A percentile compares a stretch with the other conserved stretches of the same genome.
These are phyloP conservation scores for Micromussa lordhowensis DNA, from an alignment of 92 coral and sea anemone genomes.

Conservation along the genomic window DNA sequence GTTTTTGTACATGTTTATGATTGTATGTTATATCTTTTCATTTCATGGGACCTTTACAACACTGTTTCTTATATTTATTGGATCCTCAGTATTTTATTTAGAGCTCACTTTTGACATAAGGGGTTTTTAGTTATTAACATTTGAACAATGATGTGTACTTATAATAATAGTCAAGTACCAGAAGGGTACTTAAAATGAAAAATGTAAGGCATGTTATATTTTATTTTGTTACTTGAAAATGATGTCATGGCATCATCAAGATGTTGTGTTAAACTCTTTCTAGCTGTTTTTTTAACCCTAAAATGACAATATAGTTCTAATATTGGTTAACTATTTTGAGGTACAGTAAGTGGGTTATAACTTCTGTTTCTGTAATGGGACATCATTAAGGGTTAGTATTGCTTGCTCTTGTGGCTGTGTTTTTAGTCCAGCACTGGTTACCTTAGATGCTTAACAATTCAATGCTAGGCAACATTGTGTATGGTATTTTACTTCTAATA, in stretches of 20 bases:
- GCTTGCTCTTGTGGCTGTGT: not conserved
- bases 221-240: not conserved
- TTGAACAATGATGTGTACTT: not conserved
- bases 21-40: not conserved
- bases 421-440: not conserved
- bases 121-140: no score
- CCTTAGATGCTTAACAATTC: not conserved
- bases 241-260: not conserved
- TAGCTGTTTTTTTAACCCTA: no score
- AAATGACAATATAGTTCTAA: no score
- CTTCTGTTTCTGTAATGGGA: not conserved
- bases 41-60: not conserved
- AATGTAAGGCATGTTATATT: not conserved
- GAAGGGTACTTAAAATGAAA: not conserved
- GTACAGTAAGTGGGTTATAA: not conserved
- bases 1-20: not conserved
- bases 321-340: not conserved
- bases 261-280: no score
- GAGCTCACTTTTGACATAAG: not conserved
- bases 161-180: not conserved
- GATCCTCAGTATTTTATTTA: not conserved
- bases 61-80: not conserved
- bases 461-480: not conserved
- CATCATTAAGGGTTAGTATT: not conserved
- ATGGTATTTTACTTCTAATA: not conserved